Percentiles rank a stretch among this genome's conserved stretches.
Evolutionary conservation across 2,113 vertebrate genomes (phyloP).

Genomic region (Lycaon pictus): DNA sequence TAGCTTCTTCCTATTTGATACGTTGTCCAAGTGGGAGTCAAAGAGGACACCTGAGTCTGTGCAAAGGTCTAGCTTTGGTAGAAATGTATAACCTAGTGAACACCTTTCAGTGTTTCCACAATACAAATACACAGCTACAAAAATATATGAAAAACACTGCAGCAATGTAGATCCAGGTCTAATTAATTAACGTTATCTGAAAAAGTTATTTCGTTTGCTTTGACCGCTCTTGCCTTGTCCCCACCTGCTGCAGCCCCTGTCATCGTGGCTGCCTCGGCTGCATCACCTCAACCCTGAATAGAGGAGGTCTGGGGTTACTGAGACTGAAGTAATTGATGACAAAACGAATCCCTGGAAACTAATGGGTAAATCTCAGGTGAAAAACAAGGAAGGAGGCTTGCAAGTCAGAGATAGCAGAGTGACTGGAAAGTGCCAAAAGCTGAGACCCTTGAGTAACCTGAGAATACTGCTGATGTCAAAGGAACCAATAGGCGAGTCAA

Average conservation of each 20-base stretch:
- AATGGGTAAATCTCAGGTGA: not conserved
- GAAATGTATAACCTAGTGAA: not conserved
- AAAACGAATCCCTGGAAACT: not conserved
- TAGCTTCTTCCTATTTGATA: not conserved
- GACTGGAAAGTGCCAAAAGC: rapidly evolving
- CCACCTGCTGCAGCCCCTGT: rapidly evolving
- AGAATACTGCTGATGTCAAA: not conserved
- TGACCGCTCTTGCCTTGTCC: not conserved
- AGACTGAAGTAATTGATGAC: not conserved
- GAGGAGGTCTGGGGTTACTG: not conserved
- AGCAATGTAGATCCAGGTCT: not conserved
- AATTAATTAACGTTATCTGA: not conserved
- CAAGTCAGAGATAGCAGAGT: not conserved
- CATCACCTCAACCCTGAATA: not conserved
- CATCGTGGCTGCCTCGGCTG: rapidly evolving
- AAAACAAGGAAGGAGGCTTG: not conserved
- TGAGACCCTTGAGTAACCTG: not conserved
- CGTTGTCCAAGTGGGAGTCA: not conserved
- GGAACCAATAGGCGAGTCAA: no score
- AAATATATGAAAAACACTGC: not conserved
- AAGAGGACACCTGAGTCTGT: not conserved
- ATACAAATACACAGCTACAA: not conserved
- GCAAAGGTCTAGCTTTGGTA: not conserved
- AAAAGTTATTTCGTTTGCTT: not conserved
- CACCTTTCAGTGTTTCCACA: not conserved